These are phyloP conservation scores for Lasioglossum albipes DNA, from an alignment of 1,140 invertebrate genomes.

Conservation along the genomic window DNA sequence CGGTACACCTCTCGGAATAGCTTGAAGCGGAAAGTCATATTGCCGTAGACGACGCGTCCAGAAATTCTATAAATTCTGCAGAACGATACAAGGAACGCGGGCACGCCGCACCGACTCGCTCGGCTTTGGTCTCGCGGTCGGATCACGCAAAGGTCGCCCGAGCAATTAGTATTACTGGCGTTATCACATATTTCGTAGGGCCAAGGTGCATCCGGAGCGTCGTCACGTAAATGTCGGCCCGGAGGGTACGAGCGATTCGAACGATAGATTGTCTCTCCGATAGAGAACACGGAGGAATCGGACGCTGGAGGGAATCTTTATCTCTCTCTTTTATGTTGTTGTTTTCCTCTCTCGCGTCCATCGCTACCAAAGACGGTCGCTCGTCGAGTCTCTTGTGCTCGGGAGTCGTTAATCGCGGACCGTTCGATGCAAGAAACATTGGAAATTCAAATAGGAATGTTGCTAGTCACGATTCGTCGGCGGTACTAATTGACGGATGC, in stretches of 20 bases:
- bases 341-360: neutral
- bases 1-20: conserved; percentile 21
- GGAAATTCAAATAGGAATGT: neutral
- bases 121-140: conserved; percentile 43
- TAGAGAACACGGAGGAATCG: too few species aligned
- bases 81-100: conserved; percentile 46
- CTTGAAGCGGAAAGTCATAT: conserved; percentile 35
- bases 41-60: conserved; percentile 23
- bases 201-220: conserved; percentile 35
- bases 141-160: conserved; percentile 70
- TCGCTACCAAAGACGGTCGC: neutral
- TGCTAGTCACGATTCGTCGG: conserved; percentile 1
- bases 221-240: conserved; percentile 24
- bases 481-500: neutral
- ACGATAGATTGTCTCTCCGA: too few species aligned
- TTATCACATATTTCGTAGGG: conserved; percentile 60
- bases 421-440: neutral
- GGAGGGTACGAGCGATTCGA: neutral
- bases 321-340: too few species aligned
- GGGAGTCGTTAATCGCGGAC: neutral
- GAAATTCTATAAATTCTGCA: conserved; percentile 27
- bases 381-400: neutral
- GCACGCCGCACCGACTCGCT: neutral
- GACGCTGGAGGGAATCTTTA: neutral
- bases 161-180: conserved; percentile 62